phyloP scores from a whole-genome alignment of 2,113 vertebrate genomes.

The Oenanthe oenanthe region DNA sequence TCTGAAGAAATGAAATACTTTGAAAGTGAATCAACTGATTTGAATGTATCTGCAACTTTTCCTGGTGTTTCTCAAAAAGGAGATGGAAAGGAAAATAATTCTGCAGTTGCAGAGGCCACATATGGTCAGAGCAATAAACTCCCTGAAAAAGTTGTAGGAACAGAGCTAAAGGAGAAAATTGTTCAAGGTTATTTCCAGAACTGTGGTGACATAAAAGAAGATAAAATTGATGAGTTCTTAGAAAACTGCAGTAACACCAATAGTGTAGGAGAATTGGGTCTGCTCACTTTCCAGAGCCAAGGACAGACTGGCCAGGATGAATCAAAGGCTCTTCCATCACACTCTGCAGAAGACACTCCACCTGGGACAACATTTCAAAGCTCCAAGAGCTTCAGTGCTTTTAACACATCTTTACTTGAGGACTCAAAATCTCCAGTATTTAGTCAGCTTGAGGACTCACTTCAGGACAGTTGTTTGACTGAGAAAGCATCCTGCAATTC shows the following conservation, averaged over 20 bases:
- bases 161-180: neutral
- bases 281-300: neutral
- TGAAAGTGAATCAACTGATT: constrained; percentile 3
- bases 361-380: constrained; percentile 5
- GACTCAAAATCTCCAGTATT: neutral
- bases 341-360: neutral
- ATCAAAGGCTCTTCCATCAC: neutral
- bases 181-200: neutral
- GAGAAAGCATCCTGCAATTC: neutral
- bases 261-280: neutral
- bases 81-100: neutral
- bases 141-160: neutral
- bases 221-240: neutral
- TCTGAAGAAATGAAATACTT: constrained; percentile 24
- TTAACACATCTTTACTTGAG: neutral
- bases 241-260: neutral
- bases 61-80: neutral
- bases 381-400: neutral
- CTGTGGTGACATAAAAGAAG: neutral
- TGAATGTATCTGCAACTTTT: neutral
- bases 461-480: neutral
- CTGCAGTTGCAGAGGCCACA: neutral
- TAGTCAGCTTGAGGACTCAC: neutral
- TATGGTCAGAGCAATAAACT: neutral
- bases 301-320: neutral